Percentiles rank a stretch among this genome's conserved stretches.
phyloP scores from a whole-genome alignment of 2,888 invertebrate genomes.

The Amphipyra berbera region DNA sequence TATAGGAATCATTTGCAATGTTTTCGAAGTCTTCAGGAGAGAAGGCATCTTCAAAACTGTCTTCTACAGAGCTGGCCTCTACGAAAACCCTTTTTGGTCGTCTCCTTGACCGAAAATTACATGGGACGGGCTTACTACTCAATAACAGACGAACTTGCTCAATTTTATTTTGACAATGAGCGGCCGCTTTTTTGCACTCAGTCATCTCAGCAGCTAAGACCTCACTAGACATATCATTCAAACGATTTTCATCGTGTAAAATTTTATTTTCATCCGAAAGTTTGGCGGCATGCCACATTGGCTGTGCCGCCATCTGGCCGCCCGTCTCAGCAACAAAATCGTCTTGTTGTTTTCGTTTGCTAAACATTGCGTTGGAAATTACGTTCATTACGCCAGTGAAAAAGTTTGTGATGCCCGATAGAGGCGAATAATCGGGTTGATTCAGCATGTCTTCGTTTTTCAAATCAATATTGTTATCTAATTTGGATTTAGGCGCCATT shows the following conservation, averaged over 20 bases:
- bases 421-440: slow-evolving; percentile 56
- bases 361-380: slow-evolving; percentile 76
- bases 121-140: slow-evolving; percentile 61
- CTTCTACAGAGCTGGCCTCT: slow-evolving; percentile 74
- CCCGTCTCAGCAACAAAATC: slow-evolving; percentile 72
- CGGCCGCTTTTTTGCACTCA: slow-evolving; percentile 72
- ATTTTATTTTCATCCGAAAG: slow-evolving; percentile 78
- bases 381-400: slow-evolving; percentile 79
- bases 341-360: slow-evolving; percentile 69
- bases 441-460: slow-evolving; percentile 36
- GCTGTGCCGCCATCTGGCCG: slow-evolving; percentile 68
- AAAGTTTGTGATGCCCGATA: slow-evolving; percentile 76
- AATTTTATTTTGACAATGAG: slow-evolving; percentile 78
- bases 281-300: slow-evolving; percentile 77
- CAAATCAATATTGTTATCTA: slow-evolving; percentile 46
- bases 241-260: slow-evolving; percentile 60
- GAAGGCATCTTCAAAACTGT: slow-evolving; percentile 81
- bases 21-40: slow-evolving; percentile 75
- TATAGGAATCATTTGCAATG: slow-evolving; percentile 66
- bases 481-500: slow-evolving; percentile 52
- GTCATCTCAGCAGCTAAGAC: slow-evolving; percentile 70
- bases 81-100: slow-evolving; percentile 73
- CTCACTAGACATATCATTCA: slow-evolving; percentile 58
- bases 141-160: slow-evolving; percentile 74
- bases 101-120: slow-evolving; percentile 59